phyloP scores from a whole-genome alignment of 1,140 invertebrate species.

The Sycophaga agraensis region DNA sequence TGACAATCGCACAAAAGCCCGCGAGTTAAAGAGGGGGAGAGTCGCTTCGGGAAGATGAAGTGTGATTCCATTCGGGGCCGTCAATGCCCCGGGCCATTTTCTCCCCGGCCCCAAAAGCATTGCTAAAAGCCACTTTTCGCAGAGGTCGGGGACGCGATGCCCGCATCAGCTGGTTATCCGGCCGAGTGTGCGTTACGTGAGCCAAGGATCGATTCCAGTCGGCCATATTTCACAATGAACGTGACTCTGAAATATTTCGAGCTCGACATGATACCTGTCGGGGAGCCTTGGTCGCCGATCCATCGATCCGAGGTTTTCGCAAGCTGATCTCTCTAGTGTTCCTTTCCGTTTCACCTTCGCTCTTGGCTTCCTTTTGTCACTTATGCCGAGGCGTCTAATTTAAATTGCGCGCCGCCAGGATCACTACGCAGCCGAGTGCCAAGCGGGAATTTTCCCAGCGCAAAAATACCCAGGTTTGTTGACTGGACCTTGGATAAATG shows the following conservation, averaged over 20 bases:
- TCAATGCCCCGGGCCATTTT: background rate
- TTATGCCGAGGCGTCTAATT: conserved; percentile 22
- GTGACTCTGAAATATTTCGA: conserved; percentile 23
- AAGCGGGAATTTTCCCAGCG: background rate
- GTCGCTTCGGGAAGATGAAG: background rate
- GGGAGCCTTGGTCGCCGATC: background rate
- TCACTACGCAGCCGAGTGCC: too few relatives aligned
- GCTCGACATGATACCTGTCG: conserved; percentile 11
- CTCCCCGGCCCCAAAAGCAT: conserved; percentile 7
- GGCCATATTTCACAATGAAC: conserved; percentile 17
- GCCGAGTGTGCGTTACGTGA: too few relatives aligned
- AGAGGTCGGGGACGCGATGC: background rate
- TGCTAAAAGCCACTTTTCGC: conserved; percentile 16
- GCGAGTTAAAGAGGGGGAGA: background rate
- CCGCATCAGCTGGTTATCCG: too few relatives aligned
- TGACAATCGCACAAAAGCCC: conserved; percentile 12
- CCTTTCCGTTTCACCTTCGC: background rate
- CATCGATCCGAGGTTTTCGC: conserved; percentile 4
- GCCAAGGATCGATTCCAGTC: background rate
- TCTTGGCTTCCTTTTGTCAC: background rate
- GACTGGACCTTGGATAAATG: too few relatives aligned
- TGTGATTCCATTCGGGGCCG: background rate
- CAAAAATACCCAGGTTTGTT: too few relatives aligned
- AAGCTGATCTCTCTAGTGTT: background rate
- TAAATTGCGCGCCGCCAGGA: conserved; percentile 5